Base-by-base conservation (phyloP, 2,113 vertebrate species). In the Gobio gobio region DNA sequence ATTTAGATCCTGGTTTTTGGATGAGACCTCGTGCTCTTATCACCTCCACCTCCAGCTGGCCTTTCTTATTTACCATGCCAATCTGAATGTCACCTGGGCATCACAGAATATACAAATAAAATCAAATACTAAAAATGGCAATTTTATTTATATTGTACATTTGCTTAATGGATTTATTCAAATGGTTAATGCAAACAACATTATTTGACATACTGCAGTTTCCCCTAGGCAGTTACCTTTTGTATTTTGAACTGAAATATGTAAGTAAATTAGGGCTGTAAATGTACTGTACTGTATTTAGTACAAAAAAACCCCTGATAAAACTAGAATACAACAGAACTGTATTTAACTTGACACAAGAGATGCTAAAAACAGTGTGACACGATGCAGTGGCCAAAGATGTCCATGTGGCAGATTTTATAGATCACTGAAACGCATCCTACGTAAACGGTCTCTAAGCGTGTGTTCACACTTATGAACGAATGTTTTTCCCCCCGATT, bases 41-140 rank as follows among this genome's bases (percentile, higher is more conserved):
- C 70, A 99, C 97, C 93, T 99, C 98, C 75, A 99, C 98, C 94
- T 99, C 98, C 92, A 99, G 94, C 43, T 99, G 97, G 18, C 97
- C 96, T 89, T 99, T 99, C 91, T 98, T 98, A 90, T 99, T 97
- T 88, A 99, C 96, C 98, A 99, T 98, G 82, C 97, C 97, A 24
- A 99, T 99, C 89, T 99, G 98, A 89, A 99, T 99, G 89, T 99
- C 98, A 86, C 98, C 98, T 99, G 89, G 56, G 76, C 40, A 54
- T 10, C 22, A 59, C 8, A 54, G 14, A 33, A 76, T 33, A 54
- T 4, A 14, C 74, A 51, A 76, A 54, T 29, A 10, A 20, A 76
- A 29, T 18, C 1, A 51, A 16, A 0, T 10, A 47, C 1, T 54
- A 20, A 56, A 20, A 56, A 8, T 56, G 54, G 18, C 54, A 18